These are phyloP conservation scores for Typhlichthys subterraneus DNA, from an alignment of 2,797 vertebrate genomes.

Conservation along the genomic window DNA sequence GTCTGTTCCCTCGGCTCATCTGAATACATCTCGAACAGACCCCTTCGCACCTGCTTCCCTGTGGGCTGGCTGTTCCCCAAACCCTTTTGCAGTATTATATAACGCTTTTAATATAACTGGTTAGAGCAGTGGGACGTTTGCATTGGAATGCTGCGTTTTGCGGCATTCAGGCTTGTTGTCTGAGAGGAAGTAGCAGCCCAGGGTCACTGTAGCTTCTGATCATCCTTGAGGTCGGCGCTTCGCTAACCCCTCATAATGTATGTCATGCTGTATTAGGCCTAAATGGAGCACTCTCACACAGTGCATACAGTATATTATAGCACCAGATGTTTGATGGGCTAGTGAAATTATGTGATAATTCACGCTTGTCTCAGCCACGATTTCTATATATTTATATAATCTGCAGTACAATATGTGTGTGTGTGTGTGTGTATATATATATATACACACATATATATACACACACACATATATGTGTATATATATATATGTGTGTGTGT, in stretches of 20 bases:
- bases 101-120: background rate
- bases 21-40: conserved; percentile 27
- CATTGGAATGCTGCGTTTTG: conserved; percentile 7
- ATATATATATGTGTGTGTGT: too few relatives aligned
- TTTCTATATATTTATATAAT: background rate
- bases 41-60: conserved; percentile 9
- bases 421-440: too few relatives aligned
- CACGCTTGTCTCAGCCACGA: background rate
- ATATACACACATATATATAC: too few relatives aligned
- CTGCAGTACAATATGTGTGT: too few relatives aligned
- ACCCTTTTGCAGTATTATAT: conserved; percentile 5
- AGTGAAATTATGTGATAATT: conserved; percentile 6
- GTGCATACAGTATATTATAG: too few relatives aligned
- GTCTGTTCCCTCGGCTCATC: conserved; percentile 11
- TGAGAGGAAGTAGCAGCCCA: conserved; percentile 14
- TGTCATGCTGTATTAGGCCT: background rate
- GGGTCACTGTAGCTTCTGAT: background rate
- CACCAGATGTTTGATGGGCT: background rate
- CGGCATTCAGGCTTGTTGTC: conserved; percentile 17
- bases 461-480: too few relatives aligned
- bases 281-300: conserved; percentile 2
- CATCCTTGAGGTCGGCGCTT: too few relatives aligned
- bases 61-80: conserved; percentile 14
- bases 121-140: conserved; percentile 6
- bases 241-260: too few relatives aligned